These are phyloP conservation scores for Chrysochloris asiatica DNA, from an alignment of 2,113 vertebrate genomes.

Conservation along the genomic window DNA sequence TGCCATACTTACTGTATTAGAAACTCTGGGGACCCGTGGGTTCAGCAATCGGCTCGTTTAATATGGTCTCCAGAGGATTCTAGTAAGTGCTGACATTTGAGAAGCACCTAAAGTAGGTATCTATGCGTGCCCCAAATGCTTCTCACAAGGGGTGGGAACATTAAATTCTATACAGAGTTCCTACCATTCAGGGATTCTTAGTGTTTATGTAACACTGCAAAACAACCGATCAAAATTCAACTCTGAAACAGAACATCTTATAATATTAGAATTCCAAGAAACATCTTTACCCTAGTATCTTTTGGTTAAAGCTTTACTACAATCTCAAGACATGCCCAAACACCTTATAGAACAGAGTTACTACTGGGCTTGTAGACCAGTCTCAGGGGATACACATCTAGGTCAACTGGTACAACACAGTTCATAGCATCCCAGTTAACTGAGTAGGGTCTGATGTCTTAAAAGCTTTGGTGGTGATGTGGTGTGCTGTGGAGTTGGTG, in stretches of 20 bases:
- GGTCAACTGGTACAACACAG: too few relatives aligned
- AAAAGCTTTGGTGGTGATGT: too few relatives aligned
- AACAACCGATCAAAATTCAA: too few relatives aligned
- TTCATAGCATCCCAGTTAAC: too few relatives aligned
- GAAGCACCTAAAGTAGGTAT: background rate
- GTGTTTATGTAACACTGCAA: too few relatives aligned
- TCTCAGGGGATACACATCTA: too few relatives aligned
- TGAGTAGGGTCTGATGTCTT: too few relatives aligned
- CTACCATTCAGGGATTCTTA: background rate
- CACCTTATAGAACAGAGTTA: background rate
- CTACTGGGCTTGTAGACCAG: background rate
- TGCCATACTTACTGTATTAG: background rate
- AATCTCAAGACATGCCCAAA: background rate
- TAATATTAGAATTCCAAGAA: background rate
- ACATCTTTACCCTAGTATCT: background rate
- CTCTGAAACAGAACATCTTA: background rate
- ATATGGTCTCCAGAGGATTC: background rate
- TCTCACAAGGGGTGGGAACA: background rate
- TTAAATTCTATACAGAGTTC: background rate
- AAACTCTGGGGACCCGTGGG: background rate
- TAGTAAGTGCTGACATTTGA: background rate
- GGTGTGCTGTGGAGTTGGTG: too few relatives aligned
- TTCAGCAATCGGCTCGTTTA: background rate
- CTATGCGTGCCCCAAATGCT: background rate
- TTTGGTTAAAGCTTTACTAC: background rate